Evolutionary conservation across 2,888 invertebrate species (phyloP), one percentile per base, ranked within the genome.

Genomic region (Sinohyriopsis cumingii): DNA sequence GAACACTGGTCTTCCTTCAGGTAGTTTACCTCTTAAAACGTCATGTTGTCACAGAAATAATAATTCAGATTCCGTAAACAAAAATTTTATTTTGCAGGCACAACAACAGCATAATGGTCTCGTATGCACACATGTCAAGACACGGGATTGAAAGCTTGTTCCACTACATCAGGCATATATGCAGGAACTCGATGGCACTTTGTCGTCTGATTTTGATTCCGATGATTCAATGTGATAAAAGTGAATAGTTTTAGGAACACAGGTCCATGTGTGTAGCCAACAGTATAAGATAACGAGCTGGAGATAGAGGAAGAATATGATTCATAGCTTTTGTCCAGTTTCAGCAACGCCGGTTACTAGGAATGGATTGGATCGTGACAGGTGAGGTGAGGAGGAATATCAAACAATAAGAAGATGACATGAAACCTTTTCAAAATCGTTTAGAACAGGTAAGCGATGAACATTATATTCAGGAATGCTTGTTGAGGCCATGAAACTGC

Each of bases 331-430:
- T 28, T 5, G 5, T 28, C 5, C 28, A 28, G 5, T 28, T 25
- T 55, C 55, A 90, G 80, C 87, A 88, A 69, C 84, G 88, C 70
- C 81, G 90, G 65, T 77, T 90, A 63, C 83, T 87, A 63, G 89
- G 89, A 78, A 90, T 90, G 90, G 90, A 90, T n/a, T 90, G 90
- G 90, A 89, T 87, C 71, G 90, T 88, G 78, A 82, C 84, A n/a
- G 89, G 89, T 28, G 28, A 28, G n/a, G n/a, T 71, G 86, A 89
- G 65, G 89, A 85, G 62, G 87, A 87, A 63, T 89, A 89, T 69
- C 88, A 86, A 60, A 86, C 90, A 45, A 90, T 90, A 1, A 90
- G n/a, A 90, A 73, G 90, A 89, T 77, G 90, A 90, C 67, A 83
- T 87, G 78, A 86, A 86, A 62, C 89, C 89, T 77, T 89, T 90